phyloP scores from a whole-genome alignment of 1,140 invertebrate genomes.

The Drosophila prosaltans region DNA sequence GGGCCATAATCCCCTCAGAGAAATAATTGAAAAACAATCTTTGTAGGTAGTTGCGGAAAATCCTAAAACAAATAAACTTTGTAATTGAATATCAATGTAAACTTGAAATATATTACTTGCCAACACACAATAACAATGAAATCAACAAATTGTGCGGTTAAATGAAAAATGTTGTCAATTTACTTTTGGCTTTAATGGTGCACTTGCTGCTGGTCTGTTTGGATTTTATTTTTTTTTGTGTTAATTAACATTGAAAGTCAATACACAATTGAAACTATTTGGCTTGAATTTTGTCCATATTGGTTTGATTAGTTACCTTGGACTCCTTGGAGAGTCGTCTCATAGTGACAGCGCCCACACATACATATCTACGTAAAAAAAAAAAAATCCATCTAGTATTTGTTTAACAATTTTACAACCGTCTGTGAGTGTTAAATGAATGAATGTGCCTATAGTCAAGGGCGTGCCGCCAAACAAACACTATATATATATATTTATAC shows the following conservation, averaged over 20 bases:
- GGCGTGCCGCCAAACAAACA: constrained; percentile 54
- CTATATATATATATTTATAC: constrained; percentile 11
- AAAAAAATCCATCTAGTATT: constrained; percentile 37
- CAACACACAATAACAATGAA: constrained; percentile 10
- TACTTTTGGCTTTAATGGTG: constrained; percentile 33
- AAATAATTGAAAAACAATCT: constrained; percentile 9
- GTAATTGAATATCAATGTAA: background rate
- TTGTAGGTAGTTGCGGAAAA: background rate
- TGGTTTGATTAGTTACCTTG: constrained; percentile 51
- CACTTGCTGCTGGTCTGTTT: constrained; percentile 36
- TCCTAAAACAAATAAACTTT: background rate
- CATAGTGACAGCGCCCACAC: constrained; percentile 27
- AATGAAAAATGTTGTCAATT: constrained; percentile 30
- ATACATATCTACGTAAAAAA: background rate
- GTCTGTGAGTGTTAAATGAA: constrained; percentile 67
- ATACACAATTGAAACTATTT: constrained; percentile 26
- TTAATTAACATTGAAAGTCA: constrained; percentile 72
- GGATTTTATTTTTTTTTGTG: constrained; percentile 41
- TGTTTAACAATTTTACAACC: constrained; percentile 66
- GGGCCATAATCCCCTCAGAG: background rate
- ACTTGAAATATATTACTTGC: constrained; percentile 5
- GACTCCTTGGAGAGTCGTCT: constrained; percentile 43
- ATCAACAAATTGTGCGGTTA: constrained; percentile 24
- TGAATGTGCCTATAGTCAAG: constrained; percentile 66
- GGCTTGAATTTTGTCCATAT: constrained; percentile 41